Evolutionary conservation across 1,140 invertebrate genomes (phyloP).

Genomic region (Camponotus vicinus): DNA sequence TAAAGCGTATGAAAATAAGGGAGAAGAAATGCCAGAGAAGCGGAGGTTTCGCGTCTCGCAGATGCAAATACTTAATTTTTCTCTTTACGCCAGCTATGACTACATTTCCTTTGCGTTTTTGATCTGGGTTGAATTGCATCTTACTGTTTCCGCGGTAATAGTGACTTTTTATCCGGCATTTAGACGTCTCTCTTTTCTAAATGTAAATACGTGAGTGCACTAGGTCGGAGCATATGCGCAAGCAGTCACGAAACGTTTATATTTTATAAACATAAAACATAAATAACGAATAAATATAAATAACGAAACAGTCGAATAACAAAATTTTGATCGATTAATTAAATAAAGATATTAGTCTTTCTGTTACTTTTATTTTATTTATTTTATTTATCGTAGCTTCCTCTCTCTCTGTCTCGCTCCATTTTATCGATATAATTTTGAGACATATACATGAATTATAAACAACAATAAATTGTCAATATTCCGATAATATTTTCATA

Average conservation of each 20-base stretch:
- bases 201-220: conserved; percentile 47
- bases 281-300: background rate
- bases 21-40: conserved; percentile 35
- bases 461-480: conserved; percentile 40
- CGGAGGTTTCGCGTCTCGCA: conserved; percentile 42
- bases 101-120: conserved; percentile 52
- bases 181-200: conserved; percentile 46
- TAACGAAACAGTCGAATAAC: background rate
- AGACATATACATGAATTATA: background rate
- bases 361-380: background rate
- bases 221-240: background rate
- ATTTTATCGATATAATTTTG: background rate
- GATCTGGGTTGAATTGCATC: conserved; percentile 54
- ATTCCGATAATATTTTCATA: conserved; percentile 29
- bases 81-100: conserved; percentile 17
- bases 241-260: conserved; percentile 15
- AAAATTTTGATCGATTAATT: background rate
- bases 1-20: conserved; percentile 61
- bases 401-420: background rate
- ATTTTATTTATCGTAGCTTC: background rate
- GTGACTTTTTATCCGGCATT: conserved; percentile 58
- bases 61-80: conserved; percentile 76
- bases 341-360: background rate
- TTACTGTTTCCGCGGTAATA: conserved; percentile 54
- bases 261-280: background rate